Evolutionary conservation across 2,888 invertebrate species (phyloP).

Genomic region (Apotomis turbidana): DNA sequence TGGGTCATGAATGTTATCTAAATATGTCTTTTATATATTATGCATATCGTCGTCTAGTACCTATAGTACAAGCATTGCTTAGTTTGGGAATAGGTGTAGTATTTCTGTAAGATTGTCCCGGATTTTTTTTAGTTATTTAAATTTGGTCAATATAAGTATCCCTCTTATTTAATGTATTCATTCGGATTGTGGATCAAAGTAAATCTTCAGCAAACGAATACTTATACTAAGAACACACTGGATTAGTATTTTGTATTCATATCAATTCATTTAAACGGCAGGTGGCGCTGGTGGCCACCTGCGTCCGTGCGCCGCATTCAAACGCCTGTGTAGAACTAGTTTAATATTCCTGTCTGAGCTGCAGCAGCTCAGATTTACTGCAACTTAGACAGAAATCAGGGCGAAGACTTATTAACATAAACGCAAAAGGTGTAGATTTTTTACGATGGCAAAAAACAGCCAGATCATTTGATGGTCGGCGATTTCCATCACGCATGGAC

Average conservation of each 20-base stretch:
- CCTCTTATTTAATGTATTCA: too few species aligned
- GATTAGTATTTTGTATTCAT: slow-evolving; percentile 34
- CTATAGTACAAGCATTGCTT: too few species aligned
- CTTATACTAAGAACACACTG: background rate
- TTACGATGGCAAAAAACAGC: background rate
- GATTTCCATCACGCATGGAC: too few species aligned
- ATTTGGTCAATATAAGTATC: too few species aligned
- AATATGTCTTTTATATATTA: too few species aligned
- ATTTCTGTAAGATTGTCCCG: too few species aligned
- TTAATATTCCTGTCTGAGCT: slow-evolving; percentile 40
- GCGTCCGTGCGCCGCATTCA: slow-evolving; percentile 37
- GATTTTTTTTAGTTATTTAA: too few species aligned
- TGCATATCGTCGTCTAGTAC: too few species aligned
- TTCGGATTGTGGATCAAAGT: too few species aligned
- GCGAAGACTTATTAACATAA: background rate
- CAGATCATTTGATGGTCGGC: background rate
- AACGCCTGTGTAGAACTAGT: slow-evolving; percentile 32
- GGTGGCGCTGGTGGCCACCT: slow-evolving; percentile 38
- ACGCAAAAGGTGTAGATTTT: background rate
- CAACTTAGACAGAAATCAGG: background rate
- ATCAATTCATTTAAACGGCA: slow-evolving; percentile 40
- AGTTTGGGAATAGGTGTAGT: too few species aligned
- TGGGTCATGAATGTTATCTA: too few species aligned
- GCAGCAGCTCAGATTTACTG: slow-evolving; percentile 30
- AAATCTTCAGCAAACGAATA: too few species aligned